Base-by-base conservation (phyloP, 2,113 vertebrate genomes). In the Eulemur rufifrons region DNA sequence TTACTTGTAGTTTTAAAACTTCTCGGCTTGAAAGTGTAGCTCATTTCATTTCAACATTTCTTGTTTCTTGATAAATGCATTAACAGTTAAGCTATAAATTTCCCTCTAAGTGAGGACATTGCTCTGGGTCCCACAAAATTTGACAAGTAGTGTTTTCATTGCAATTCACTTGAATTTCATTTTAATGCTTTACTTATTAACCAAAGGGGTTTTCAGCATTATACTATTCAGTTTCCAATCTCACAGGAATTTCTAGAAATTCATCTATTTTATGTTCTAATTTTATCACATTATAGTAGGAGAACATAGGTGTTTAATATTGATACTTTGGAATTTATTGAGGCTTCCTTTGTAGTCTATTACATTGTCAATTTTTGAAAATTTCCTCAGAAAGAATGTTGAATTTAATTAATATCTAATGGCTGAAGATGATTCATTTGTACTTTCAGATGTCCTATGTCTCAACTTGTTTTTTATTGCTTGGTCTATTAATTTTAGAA, bases 71-170 rank as follows among this genome's bases (percentile, higher is more conserved):
- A 95, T n/a, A 89, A 97, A 94, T 63, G 64, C 34, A 89, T 84
- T 95, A 94, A 92, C 82, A 97, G 76, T 32, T 90, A 85, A 97
- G 81, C n/a, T 90, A 85, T 88, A 88, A 85, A 96, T 82, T 92
- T 90, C 42, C n/a, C 64, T 95, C 69, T 95, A 89, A 88, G 66
- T 94, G 37, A 96, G 64, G 80, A 92, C 32, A 61, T 74, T 97
- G 32, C 45, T 84, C 92, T 95, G 11, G 97, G 59, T 63, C 76
- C 59, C 91, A 96, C 81, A 94, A 93, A 92, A 90, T 87, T 95
- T 94, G 90, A 96, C 85, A 96, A 80, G 84, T 54, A 90, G n/a
- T 39, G n/a, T 96, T 96, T 94, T 95, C 47, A 90, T 94, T 96
- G 45, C 90, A 83, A 96, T 92, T 96, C 90, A 45, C 76, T 81